Base-by-base conservation (phyloP, 2,797 vertebrate species). In the Pitangus sulphuratus region DNA sequence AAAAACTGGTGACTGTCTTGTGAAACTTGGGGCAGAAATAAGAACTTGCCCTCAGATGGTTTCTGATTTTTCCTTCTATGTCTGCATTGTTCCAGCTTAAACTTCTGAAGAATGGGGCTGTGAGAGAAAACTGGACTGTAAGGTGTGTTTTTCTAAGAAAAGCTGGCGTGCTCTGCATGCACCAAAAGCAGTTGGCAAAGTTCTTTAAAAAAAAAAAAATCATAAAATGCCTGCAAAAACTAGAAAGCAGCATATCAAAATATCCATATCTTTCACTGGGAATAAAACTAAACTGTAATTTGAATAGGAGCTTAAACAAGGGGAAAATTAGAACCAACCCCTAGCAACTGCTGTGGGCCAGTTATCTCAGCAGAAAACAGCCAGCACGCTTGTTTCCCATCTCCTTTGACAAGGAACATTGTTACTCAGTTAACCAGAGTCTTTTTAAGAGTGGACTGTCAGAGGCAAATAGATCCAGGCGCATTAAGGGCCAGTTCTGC, bases 341-440 rank as follows among this genome's bases (percentile, higher is more conserved):
- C 58, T 85, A 84, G 58, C 77, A 91, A 89, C 62, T 44, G 85
- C 70, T 33, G 77, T 7, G 42, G 72, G 57, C 57, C 17, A 22
- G 8, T 7, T 44, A 51, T 68, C 81, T 31, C 74, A 56, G 81
- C 75, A 79, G 78, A 35, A 79, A 75, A 70, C 39, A 84, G 39
- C 51, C 79, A 40, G 77, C 84, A 35, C 4, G 2, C 44, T 45
- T 50, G 42, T 65, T 92, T 88, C 75, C 80, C 64, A 12, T 61
- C 51, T 44, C 75, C 86, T 84, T 77, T 72, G 75, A 74, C 61
- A 81, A 48, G 83, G 37, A 87, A 93, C 74, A 93, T 48, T 90
- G 80, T 88, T 89, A 84, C 64, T 94, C 5, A 6, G 26, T 84
- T 81, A 85, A 94, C 45, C 57, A 53, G 84, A 94, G 84, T 60